Percentiles rank a stretch among this genome's conserved stretches.
Evolutionary conservation across 2,888 invertebrate species (phyloP).

Genomic region (Melitaea athalia): DNA sequence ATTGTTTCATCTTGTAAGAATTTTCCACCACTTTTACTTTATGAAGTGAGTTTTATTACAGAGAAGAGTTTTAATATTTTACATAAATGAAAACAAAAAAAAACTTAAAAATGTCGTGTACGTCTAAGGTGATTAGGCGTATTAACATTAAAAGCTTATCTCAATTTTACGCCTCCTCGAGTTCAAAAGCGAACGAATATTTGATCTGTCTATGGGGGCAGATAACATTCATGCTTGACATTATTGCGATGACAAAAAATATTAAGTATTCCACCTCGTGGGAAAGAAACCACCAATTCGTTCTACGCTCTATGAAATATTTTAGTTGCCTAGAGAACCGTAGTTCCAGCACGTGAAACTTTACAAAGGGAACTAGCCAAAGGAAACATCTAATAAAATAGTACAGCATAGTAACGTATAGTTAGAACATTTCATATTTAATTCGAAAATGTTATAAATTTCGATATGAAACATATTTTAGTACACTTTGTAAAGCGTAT

Average conservation of each 20-base stretch:
- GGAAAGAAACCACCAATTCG: conserved; percentile 41
- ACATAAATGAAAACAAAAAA: conserved; percentile 3
- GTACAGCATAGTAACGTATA: not conserved
- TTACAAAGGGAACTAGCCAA: conserved; percentile 25
- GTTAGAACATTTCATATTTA: conserved; percentile 22
- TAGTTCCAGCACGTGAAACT: conserved; percentile 24
- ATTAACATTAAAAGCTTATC: conserved; percentile 55
- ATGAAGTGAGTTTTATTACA: too few species aligned
- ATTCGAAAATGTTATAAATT: conserved; percentile 14
- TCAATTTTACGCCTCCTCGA: conserved; percentile 67
- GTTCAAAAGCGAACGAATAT: conserved; percentile 65
- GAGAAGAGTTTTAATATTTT: not conserved
- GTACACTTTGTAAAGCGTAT: not conserved
- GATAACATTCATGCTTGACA: conserved; percentile 71
- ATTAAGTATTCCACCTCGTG: conserved; percentile 40
- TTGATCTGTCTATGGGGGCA: conserved; percentile 65
- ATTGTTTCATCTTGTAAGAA: not conserved
- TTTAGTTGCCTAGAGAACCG: conserved; percentile 28
- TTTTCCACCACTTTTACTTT: too few species aligned
- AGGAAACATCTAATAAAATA: conserved; percentile 30
- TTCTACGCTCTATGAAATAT: conserved; percentile 41
- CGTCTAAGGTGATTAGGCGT: conserved; percentile 25
- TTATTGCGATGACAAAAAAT: conserved; percentile 62
- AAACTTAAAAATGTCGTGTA: conserved; percentile 17
- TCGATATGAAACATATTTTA: not conserved